A percentile compares a stretch with the other conserved stretches of the same genome.
These are phyloP conservation scores for Agrochola litura DNA, from an alignment of 2,888 invertebrate species.

Conservation along the genomic window DNA sequence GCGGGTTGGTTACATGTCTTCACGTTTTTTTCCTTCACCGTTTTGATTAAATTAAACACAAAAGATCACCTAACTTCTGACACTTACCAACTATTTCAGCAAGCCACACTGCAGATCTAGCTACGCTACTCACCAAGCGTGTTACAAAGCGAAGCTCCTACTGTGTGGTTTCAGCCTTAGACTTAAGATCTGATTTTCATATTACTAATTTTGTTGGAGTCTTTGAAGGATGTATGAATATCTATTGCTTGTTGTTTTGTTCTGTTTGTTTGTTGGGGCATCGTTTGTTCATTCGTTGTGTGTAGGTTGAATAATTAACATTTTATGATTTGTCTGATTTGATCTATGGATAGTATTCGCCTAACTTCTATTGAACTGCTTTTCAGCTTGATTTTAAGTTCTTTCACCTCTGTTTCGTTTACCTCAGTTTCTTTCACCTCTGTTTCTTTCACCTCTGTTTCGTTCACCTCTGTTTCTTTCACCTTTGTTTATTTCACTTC, in stretches of 20 bases:
- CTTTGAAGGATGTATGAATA: slow-evolving; percentile 19
- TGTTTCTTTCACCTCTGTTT: too few species aligned
- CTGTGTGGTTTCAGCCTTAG: slow-evolving; percentile 5
- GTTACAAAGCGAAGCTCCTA: not conserved
- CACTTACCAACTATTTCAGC: too few species aligned
- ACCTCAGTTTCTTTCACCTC: too few species aligned
- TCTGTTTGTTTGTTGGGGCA: slow-evolving; percentile 5
- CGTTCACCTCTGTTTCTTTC: too few species aligned
- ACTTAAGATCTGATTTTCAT: slow-evolving; percentile 13
- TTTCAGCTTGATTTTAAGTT: too few species aligned
- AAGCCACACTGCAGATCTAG: not conserved
- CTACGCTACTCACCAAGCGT: not conserved
- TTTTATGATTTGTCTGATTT: slow-evolving; percentile 2
- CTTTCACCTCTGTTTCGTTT: not conserved
- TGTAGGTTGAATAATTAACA: not conserved
- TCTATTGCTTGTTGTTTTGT: slow-evolving; percentile 26
- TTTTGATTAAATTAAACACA: not conserved
- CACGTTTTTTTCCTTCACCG: not conserved
- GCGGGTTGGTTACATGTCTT: not conserved
- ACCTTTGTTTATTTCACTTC: too few species aligned
- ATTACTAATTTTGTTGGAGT: slow-evolving; percentile 20
- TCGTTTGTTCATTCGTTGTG: not conserved
- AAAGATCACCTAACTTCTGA: not conserved
- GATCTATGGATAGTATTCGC: not conserved
- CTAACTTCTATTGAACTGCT: not conserved